A percentile compares a stretch with the other conserved stretches of the same genome.
Evolutionary conservation across 1,140 invertebrate genomes (phyloP).

Genomic region (Nasonia longicornis): DNA sequence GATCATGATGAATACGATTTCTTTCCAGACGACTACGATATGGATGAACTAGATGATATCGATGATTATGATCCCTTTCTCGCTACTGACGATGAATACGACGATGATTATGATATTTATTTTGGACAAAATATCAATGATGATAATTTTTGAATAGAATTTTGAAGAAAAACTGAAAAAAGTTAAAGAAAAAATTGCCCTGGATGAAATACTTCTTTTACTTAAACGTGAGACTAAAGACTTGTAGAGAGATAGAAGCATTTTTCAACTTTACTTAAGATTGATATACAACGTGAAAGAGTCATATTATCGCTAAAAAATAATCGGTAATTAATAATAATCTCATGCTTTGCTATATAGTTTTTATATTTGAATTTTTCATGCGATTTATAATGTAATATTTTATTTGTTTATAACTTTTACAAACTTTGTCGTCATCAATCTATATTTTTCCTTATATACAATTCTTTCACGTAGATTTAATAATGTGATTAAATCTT

Average conservation of each 20-base stretch:
- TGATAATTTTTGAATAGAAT: too few relatives aligned
- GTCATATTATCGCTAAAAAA: too few relatives aligned
- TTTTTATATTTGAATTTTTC: too few relatives aligned
- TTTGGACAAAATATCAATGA: too few relatives aligned
- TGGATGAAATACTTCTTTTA: background rate
- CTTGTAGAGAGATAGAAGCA: background rate
- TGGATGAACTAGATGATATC: background rate
- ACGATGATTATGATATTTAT: background rate
- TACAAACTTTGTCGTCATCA: too few relatives aligned
- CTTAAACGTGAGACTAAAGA: background rate
- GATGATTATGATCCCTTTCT: constrained; percentile 17
- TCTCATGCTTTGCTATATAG: too few relatives aligned
- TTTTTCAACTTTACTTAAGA: too few relatives aligned
- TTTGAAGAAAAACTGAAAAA: background rate
- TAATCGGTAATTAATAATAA: too few relatives aligned
- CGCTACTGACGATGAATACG: background rate
- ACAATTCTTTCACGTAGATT: background rate
- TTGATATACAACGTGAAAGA: too few relatives aligned
- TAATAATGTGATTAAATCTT: background rate
- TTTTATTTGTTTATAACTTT: too few relatives aligned
- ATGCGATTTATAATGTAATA: too few relatives aligned
- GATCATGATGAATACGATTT: constrained; percentile 14
- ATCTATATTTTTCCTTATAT: background rate
- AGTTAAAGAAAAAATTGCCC: background rate
- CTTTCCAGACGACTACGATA: background rate